These are phyloP conservation scores for Thalassophryne amazonica DNA, from an alignment of 2,797 vertebrate species.

Conservation along the genomic window DNA sequence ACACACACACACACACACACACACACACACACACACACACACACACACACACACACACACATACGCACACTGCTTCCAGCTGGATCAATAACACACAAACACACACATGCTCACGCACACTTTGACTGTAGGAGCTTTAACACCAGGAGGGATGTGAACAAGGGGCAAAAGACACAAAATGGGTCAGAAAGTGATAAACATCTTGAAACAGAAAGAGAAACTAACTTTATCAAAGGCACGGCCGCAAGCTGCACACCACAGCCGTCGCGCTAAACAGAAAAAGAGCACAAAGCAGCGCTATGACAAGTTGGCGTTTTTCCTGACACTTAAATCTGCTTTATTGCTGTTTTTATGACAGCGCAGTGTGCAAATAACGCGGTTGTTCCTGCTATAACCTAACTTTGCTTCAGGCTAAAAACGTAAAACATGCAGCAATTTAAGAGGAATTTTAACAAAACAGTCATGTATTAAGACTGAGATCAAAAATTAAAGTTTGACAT, in stretches of 20 bases:
- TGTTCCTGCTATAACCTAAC: no score
- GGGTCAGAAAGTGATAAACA: constrained; percentile 77
- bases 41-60: constrained; percentile 19
- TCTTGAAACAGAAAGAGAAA: constrained; percentile 45
- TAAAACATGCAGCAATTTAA: no score
- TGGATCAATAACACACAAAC: constrained; percentile 69
- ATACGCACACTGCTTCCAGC: constrained; percentile 52
- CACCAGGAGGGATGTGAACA: constrained; percentile 55
- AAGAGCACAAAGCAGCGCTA: no score
- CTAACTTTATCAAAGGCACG: constrained; percentile 43
- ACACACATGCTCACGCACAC: constrained; percentile 4
- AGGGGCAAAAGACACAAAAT: constrained; percentile 68
- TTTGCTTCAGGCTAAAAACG: no score
- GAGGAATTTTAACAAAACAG: no score
- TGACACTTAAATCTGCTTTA: no score
- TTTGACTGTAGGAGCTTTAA: constrained; percentile 51
- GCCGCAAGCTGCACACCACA: constrained; percentile 43
- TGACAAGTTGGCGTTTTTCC: no score
- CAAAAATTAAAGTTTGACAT: no score
- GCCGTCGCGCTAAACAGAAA: no score
- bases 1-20: not conserved
- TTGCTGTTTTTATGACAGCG: no score
- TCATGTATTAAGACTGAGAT: no score
- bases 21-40: not conserved
- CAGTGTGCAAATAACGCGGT: no score